phyloP scores from a whole-genome alignment of 2,888 invertebrate species.

The Pseudococcus viburni region DNA sequence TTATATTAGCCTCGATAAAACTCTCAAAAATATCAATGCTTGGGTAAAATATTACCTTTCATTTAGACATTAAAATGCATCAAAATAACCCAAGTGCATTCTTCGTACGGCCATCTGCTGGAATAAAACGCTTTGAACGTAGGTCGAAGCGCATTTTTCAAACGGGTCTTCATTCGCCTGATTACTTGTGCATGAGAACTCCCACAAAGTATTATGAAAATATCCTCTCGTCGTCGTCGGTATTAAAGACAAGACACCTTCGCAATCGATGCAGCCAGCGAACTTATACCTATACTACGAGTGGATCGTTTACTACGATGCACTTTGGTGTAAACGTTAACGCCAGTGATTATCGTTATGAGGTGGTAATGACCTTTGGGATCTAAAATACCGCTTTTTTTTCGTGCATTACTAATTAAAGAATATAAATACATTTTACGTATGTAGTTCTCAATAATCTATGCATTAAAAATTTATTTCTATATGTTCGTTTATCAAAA shows the following conservation, averaged over 20 bases:
- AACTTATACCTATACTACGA: not conserved
- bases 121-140: conserved; percentile 15
- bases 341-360: conserved; percentile 17
- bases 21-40: conserved; percentile 29
- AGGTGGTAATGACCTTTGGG: conserved; percentile 23
- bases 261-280: not conserved
- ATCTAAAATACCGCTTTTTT: not conserved
- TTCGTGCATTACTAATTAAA: conserved; percentile 1
- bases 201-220: conserved; percentile 54
- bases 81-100: conserved; percentile 29
- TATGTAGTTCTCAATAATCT: not conserved
- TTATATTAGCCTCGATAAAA: conserved; percentile 3
- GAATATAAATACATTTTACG: not conserved
- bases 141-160: conserved; percentile 41
- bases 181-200: conserved; percentile 38
- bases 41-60: conserved; percentile 36
- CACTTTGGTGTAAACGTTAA: conserved; percentile 42
- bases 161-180: conserved; percentile 27
- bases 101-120: conserved; percentile 35
- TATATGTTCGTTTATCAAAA: too few species aligned
- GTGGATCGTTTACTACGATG: conserved; percentile 33
- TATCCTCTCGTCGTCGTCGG: not conserved
- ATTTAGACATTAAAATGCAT: conserved; percentile 51
- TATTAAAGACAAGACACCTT: conserved; percentile 28
- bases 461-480: not conserved